Percentiles rank a stretch among this genome's conserved stretches.
Conservation (phyloP, 2,888 invertebrate genomes). For the Melanchra persicariae region DNA sequence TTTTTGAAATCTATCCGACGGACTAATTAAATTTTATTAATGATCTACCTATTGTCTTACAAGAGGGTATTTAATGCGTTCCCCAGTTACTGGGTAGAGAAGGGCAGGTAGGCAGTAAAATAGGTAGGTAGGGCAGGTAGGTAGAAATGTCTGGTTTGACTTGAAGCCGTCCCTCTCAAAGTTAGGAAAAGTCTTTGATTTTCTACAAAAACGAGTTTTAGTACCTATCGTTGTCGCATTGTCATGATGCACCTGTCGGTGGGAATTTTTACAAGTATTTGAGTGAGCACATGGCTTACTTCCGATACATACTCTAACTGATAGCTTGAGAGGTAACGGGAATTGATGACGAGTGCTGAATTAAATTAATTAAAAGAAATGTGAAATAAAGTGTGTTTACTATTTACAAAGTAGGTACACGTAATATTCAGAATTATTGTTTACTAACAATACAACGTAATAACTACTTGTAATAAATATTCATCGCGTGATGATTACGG, state of each 20-base stretch:
- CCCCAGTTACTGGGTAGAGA: too few relatives aligned
- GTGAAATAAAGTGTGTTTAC: not conserved
- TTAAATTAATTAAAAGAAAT: constrained; percentile 1
- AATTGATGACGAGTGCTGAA: constrained; percentile 2
- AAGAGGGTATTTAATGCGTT: too few relatives aligned
- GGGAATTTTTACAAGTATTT: not conserved
- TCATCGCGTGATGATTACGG: not conserved
- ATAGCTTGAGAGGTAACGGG: constrained; percentile 28
- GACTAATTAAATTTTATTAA: too few relatives aligned
- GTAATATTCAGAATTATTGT: not conserved
- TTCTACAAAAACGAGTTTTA: too few relatives aligned
- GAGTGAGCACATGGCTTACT: not conserved
- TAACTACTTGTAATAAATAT: not conserved
- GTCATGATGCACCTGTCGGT: not conserved
- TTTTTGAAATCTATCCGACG: too few relatives aligned
- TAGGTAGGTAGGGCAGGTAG: too few relatives aligned
- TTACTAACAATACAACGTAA: constrained; percentile 4
- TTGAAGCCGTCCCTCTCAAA: too few relatives aligned
- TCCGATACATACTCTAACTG: not conserved
- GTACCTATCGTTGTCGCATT: constrained; percentile 1
- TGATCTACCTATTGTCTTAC: too few relatives aligned
- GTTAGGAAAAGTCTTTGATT: too few relatives aligned
- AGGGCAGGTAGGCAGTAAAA: too few relatives aligned
- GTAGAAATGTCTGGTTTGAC: too few relatives aligned
- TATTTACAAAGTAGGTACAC: not conserved